phyloP scores from a whole-genome alignment of 2,113 vertebrate genomes.

The Dinomys branickii region DNA sequence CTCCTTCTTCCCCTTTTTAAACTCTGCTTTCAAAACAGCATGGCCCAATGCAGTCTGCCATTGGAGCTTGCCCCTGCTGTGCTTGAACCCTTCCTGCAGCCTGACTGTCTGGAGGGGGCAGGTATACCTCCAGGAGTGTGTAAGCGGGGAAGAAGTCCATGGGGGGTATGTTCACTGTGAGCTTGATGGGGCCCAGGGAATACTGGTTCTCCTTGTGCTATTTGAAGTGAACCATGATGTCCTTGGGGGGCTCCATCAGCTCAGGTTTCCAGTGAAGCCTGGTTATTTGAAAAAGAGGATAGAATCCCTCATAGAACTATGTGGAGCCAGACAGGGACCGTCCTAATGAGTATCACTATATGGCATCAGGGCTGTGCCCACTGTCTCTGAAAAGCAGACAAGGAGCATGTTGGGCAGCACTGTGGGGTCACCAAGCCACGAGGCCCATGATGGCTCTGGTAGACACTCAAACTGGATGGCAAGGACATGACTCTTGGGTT shows the following conservation, averaged over 20 bases:
- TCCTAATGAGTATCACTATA: conserved; percentile 97
- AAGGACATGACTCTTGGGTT: conserved; percentile 64
- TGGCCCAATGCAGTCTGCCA: conserved; percentile 91
- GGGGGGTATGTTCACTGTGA: conserved; percentile 90
- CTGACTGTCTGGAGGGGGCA: conserved; percentile 90
- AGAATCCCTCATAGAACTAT: conserved; percentile 98
- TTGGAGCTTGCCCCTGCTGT: conserved; percentile 90
- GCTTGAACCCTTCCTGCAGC: conserved; percentile 91
- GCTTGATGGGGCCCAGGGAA: conserved; percentile 88
- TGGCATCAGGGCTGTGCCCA: conserved; percentile 89
- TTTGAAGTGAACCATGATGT: conserved; percentile 91
- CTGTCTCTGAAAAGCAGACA: conserved; percentile 64
- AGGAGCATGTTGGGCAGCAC: conserved; percentile 54
- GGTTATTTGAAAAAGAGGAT: conserved; percentile 98
- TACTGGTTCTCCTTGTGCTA: conserved; percentile 91
- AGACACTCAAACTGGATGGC: conserved; percentile 72
- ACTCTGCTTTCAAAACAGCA: conserved; percentile 88
- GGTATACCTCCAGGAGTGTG: conserved; percentile 89
- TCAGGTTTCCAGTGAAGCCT: conserved; percentile 84
- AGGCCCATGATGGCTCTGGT: conserved; percentile 58
- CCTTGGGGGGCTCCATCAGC: conserved; percentile 90
- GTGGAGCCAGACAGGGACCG: conserved; percentile 98
- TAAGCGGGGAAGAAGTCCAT: conserved; percentile 92
- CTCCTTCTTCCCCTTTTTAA: conserved; percentile 91
- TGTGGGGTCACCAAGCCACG: not conserved